These are phyloP conservation scores for Apodemus speciosus DNA, from an alignment of 2,113 vertebrate species.

Conservation along the genomic window DNA sequence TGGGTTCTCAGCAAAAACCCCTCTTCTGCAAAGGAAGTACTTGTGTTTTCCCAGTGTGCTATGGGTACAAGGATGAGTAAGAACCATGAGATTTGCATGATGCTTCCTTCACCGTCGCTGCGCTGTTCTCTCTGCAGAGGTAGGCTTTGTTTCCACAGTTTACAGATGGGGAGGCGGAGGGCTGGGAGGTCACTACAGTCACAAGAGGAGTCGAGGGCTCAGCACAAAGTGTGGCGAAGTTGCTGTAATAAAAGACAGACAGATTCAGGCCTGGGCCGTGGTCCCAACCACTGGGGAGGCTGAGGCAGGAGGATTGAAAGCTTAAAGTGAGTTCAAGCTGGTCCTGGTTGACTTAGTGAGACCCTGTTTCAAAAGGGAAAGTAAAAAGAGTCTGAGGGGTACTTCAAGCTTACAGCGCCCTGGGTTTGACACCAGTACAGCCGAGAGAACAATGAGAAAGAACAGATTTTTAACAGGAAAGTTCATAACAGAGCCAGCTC, in stretches of 20 bases:
- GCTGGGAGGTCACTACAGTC: background rate
- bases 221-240: background rate
- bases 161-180: background rate
- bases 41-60: background rate
- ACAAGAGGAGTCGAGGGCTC: too few species aligned
- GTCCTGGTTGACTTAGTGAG: background rate
- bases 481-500: too few species aligned
- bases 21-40: background rate
- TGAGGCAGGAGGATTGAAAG: background rate
- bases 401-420: background rate
- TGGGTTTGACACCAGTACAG: too few species aligned
- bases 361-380: background rate
- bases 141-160: background rate
- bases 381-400: background rate
- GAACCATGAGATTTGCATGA: fast-evolving
- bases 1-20: background rate
- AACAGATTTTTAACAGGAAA: background rate
- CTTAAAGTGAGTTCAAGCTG: background rate
- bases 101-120: fast-evolving
- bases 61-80: background rate
- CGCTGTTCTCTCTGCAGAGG: fast-evolving
- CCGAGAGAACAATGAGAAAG: too few species aligned
- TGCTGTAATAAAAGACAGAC: background rate
- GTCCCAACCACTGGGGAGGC: background rate
- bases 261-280: background rate